Evolutionary conservation across 2,113 vertebrate genomes (phyloP).

Genomic region (Bos javanicus): DNA sequence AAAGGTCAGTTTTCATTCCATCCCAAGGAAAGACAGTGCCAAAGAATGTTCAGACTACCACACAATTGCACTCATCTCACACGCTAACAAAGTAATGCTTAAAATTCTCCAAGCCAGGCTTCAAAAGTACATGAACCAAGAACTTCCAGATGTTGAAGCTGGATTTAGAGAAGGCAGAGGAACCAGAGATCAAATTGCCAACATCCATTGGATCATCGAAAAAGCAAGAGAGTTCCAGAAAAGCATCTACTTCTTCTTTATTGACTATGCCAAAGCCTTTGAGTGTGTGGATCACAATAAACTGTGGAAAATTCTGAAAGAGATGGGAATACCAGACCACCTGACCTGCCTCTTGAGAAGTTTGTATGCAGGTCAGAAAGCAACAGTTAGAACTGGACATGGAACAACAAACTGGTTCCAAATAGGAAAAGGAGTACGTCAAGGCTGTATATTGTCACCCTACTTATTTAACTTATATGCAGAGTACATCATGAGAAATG

Average conservation of each 20-base stretch:
- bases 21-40: background rate
- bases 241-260: background rate
- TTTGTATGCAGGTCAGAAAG: background rate
- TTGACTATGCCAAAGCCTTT: background rate
- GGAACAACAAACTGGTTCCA: background rate
- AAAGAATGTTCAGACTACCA: background rate
- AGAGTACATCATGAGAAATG: background rate
- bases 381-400: background rate
- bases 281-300: background rate
- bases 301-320: background rate
- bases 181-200: background rate
- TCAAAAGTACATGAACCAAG: background rate
- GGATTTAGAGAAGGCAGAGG: background rate
- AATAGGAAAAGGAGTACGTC: background rate
- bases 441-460: background rate
- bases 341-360: background rate
- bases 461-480: background rate
- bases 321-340: background rate
- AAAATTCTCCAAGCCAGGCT: background rate
- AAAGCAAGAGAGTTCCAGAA: background rate
- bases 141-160: background rate
- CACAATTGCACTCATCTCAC: background rate
- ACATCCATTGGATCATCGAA: accelerated
- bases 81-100: background rate
- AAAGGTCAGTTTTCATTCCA: background rate